Evolutionary conservation across 2,888 invertebrate genomes (phyloP).

Genomic region (Calameuta filiformis): DNA sequence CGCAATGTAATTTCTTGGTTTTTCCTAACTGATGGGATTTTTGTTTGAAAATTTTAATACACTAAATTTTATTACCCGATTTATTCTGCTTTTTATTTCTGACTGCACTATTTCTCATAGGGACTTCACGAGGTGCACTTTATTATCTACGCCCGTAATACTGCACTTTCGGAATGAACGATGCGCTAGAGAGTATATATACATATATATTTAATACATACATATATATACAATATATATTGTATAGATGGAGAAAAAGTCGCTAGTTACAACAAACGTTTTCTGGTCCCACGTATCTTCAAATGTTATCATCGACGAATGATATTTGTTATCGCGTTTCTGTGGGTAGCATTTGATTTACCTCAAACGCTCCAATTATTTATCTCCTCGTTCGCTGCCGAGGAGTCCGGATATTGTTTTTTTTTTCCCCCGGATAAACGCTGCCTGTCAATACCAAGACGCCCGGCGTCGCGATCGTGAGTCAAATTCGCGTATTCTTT

Average conservation of each 20-base stretch:
- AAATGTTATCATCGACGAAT: constrained; percentile 33
- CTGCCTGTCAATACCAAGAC: not conserved
- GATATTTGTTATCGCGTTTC: not conserved
- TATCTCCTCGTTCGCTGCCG: no score
- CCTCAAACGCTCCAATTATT: no score
- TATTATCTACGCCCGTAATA: not conserved
- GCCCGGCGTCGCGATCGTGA: not conserved
- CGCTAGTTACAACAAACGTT: constrained; percentile 37
- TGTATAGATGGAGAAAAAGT: constrained; percentile 23
- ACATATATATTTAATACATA: no score
- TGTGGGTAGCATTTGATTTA: no score
- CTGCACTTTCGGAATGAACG: not conserved
- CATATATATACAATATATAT: no score
- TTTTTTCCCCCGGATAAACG: not conserved
- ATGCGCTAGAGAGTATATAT: not conserved
- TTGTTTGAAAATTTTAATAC: not conserved
- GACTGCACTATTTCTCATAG: not conserved
- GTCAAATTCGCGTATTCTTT: not conserved
- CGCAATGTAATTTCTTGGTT: not conserved
- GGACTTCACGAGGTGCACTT: not conserved
- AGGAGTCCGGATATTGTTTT: not conserved
- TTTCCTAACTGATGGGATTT: not conserved
- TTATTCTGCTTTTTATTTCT: not conserved
- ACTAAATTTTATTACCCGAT: not conserved
- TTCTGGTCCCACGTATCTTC: constrained; percentile 52